Conservation (phyloP, 92 coral and sea anemone genomes). For the Virgularia gustaviana region DNA sequence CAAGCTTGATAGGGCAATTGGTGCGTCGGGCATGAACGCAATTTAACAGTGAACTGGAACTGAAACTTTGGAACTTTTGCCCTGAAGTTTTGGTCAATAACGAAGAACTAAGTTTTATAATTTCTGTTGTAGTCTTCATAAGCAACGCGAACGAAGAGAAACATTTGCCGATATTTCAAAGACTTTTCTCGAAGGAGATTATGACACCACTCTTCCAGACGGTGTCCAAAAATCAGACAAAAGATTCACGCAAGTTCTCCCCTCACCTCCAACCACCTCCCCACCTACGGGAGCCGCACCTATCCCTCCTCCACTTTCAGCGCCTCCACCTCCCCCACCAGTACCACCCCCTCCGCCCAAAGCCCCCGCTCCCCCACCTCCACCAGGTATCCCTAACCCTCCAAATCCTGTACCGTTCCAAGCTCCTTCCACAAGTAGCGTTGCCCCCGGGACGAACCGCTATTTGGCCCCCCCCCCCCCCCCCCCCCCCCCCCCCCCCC, state of each 20-base stretch:
- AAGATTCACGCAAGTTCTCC: slow-evolving; percentile 58
- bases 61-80: neutral
- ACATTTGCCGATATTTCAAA: slow-evolving; percentile 81
- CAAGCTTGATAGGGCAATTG: too few species aligned
- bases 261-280: slow-evolving; percentile 52
- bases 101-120: neutral
- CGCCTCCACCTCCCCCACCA: slow-evolving; percentile 62
- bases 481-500: slow-evolving; percentile 44
- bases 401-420: slow-evolving; percentile 14
- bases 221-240: slow-evolving; percentile 48
- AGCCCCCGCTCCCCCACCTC: neutral
- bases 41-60: neutral
- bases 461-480: slow-evolving; percentile 42
- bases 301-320: slow-evolving; percentile 57
- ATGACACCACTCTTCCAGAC: slow-evolving; percentile 22
- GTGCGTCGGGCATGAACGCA: neutral
- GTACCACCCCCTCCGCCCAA: slow-evolving; percentile 49
- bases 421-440: neutral
- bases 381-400: neutral
- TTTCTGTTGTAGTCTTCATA: slow-evolving; percentile 67
- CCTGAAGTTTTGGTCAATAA: too few species aligned
- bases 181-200: slow-evolving; percentile 71
- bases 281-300: slow-evolving; percentile 47
- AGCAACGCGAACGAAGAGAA: slow-evolving; percentile 58
- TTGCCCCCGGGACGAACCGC: slow-evolving; percentile 26